Conservation (phyloP, 2,113 vertebrate genomes). For the Stigmatopora nigra region DNA sequence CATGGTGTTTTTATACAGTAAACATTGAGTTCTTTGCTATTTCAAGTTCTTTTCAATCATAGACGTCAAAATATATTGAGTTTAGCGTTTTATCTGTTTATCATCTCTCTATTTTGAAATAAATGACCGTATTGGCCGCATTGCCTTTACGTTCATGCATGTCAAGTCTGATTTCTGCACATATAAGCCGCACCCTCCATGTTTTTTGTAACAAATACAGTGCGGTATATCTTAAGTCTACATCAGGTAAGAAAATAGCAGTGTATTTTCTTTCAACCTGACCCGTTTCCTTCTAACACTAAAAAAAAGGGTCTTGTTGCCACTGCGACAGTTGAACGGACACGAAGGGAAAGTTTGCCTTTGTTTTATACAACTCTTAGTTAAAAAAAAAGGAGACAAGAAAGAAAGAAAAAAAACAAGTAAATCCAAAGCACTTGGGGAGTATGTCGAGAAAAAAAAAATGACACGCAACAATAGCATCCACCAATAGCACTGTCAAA, state of each 20-base stretch:
- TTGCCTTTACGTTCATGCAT: too few species aligned
- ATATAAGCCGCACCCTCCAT: too few species aligned
- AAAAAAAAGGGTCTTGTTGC: constrained; percentile 38
- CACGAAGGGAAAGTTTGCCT: constrained; percentile 52
- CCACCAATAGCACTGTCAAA: constrained; percentile 63
- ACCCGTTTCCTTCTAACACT: constrained; percentile 39
- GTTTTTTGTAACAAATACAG: too few species aligned
- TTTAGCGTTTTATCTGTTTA: too few species aligned
- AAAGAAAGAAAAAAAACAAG: constrained; percentile 40
- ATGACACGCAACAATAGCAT: constrained; percentile 61
- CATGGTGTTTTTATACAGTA: neutral
- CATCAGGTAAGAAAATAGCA: constrained; percentile 21
- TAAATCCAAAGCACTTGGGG: constrained; percentile 49
- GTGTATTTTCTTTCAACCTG: constrained; percentile 43
- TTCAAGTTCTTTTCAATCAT: neutral
- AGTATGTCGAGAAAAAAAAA: constrained; percentile 5
- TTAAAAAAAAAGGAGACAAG: constrained; percentile 1
- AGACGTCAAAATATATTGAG: too few species aligned
- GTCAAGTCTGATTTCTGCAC: too few species aligned
- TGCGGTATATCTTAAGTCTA: too few species aligned
- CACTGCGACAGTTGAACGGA: constrained; percentile 50
- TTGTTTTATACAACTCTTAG: constrained; percentile 45
- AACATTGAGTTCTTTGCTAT: neutral
- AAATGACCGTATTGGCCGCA: too few species aligned
- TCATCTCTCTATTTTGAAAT: too few species aligned